Base-by-base conservation (phyloP, 2,888 invertebrate genomes). In the Dastarcus helophoroides region DNA sequence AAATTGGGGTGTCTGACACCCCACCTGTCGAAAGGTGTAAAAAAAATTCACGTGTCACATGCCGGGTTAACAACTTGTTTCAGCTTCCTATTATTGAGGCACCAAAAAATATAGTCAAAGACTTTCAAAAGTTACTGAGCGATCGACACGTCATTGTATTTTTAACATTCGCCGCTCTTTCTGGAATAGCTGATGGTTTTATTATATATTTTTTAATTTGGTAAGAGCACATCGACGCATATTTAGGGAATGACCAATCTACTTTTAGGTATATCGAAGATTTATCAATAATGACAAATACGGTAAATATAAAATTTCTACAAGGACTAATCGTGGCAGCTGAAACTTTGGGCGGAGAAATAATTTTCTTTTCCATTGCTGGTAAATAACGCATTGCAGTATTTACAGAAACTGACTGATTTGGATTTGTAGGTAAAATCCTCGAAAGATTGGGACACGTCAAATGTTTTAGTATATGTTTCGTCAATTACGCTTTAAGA, bases 241-340 rank as follows among this genome's bases (percentile, higher is more conserved):
- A 10, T 31, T 23, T 11, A 14, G 4, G 11, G n/a, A 12, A 19
- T 3, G 6, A 19, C 7, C 19, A 19, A 19, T 32, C 8, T 17
- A 22, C 32, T 47, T 44, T 8, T 38, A 79, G 78, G 83, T 82
- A 81, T 47, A 49, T 86, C 26, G 84, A 86, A 56, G 82, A 85
- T 47, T 56, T 85, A 22, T 83, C 84, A 0, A 63, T 62, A 9
- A 52, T 59, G 21, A 77, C 77, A 0, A 64, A 69, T 31, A 74
- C 71, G 52, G 60, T 59, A 2, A 68, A 76, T 41, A 78, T 85
- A 2, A 85, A 85, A 55, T 60, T 84, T 2, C 73, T 86, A 37
- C 83, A 85, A 59, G 86, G 86, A 2, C 64, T 81, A 1, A 78
- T 79, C 0, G 75, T 85, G 4, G 84, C 84, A 0, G 81, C 79